Base-by-base conservation (phyloP, 2,888 invertebrate genomes). In the Tupiocoris notatus region DNA sequence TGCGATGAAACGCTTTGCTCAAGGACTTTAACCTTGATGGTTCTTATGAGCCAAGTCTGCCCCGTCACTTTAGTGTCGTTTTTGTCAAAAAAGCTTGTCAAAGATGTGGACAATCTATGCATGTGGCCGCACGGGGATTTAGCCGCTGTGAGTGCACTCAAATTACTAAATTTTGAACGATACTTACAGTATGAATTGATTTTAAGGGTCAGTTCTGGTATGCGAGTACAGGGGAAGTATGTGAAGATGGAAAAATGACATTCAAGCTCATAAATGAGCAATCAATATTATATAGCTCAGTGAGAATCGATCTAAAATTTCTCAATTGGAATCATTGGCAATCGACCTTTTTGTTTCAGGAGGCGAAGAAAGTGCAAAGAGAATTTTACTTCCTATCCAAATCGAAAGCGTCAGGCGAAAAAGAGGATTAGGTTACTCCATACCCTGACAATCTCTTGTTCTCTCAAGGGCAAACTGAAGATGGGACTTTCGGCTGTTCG, bases 21-120 rank as follows among this genome's bases (percentile, higher is more conserved):
- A 81, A 87, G 93, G 81, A 87, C 89, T 9, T 92, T 93, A 81
- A 88, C 89, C 80, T 86, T 94, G n/a, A 85, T 93, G 18, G 87
- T 90, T 80, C 85, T 91, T 23, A 83, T 93, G 75, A 90, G 90
- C 23, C 89, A 89, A 67, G 89, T 89, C 81, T 90, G 90, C 64
- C 87, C 89, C 80, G 88, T 89, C 16, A 88, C 89, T 0, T 86
- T 93, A 75, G 88, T 88, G 78, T 84, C 84, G 0, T 86, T 88
- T 67, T 91, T 91, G 90, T 88, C 85, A 79, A 87, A 86, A 80
- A 85, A 85, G 64, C 85, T 91, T 77, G 87, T 86, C 78, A 89
- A 88, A 66, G 84, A 86, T 2, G 83, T 92, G 21, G 90, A 91
- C 80, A 86, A 87, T 2, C 83, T 91, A 75, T 87, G 88, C 78